Evolutionary conservation across 2,797 vertebrate genomes (phyloP).

Genomic region (Muscicapa comitata): DNA sequence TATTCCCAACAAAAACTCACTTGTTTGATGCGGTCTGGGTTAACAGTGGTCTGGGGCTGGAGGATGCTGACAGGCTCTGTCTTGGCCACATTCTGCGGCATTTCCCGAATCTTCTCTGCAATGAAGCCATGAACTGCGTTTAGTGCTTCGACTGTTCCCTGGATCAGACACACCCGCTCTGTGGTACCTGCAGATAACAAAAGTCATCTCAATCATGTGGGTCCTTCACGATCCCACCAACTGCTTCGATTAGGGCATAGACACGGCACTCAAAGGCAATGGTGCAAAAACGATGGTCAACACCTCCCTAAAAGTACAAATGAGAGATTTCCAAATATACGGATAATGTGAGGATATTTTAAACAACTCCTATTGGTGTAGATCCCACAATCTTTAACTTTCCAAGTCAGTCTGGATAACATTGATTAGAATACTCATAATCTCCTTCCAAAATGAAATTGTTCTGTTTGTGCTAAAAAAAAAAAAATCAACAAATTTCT

Average conservation of each 20-base stretch:
- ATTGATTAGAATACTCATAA: neutral
- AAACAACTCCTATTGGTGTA: neutral
- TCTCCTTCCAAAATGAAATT: neutral
- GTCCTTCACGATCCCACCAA: neutral
- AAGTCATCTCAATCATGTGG: neutral
- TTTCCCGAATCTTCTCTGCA: slow-evolving; percentile 98
- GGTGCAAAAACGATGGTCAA: neutral
- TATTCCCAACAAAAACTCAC: slow-evolving; percentile 82
- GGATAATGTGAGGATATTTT: neutral
- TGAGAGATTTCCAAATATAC: neutral
- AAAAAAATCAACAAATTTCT: neutral
- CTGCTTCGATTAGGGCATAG: neutral
- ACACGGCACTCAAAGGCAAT: neutral
- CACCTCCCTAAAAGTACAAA: neutral
- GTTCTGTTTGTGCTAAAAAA: neutral
- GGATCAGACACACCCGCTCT: slow-evolving; percentile 98
- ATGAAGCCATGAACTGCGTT: slow-evolving; percentile 99
- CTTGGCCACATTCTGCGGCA: slow-evolving; percentile 99
- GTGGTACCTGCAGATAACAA: slow-evolving; percentile 86
- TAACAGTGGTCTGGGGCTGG: slow-evolving; percentile 98
- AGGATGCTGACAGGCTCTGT: slow-evolving; percentile 98
- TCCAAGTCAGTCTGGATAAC: neutral
- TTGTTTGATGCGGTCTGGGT: slow-evolving; percentile 99
- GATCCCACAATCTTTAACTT: neutral
- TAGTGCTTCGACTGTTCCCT: slow-evolving; percentile 97